Evolutionary conservation across 2,113 vertebrate genomes (phyloP).

Genomic region (Neoarius graeffei): DNA sequence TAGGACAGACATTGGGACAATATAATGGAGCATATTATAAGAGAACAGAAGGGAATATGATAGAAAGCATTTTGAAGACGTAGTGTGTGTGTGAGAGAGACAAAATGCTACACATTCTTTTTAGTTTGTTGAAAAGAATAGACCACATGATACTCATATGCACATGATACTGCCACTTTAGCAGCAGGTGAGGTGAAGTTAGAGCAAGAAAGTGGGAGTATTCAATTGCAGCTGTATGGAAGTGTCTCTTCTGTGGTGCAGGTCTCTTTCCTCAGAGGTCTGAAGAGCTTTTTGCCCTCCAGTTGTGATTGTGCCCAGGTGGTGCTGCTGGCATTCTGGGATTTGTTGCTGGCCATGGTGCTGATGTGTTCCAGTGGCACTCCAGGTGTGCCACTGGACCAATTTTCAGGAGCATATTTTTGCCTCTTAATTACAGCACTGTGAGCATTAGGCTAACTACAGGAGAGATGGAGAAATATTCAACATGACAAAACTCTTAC

Average conservation of each 20-base stretch:
- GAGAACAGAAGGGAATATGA: too few species aligned
- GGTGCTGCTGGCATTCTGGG: background rate
- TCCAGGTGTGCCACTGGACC: background rate
- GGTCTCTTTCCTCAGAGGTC: background rate
- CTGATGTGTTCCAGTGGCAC: background rate
- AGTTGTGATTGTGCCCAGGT: background rate
- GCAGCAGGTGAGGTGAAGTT: background rate
- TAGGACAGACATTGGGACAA: too few species aligned
- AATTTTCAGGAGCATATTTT: too few species aligned
- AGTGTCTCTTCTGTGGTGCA: background rate
- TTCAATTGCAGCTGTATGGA: background rate
- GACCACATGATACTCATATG: too few species aligned
- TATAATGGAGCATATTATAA: too few species aligned
- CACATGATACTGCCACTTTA: background rate
- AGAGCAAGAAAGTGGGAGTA: background rate
- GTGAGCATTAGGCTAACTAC: background rate
- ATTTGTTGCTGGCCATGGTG: slow-evolving; percentile 12
- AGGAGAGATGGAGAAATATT: background rate
- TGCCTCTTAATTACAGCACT: background rate
- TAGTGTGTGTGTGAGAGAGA: too few species aligned
- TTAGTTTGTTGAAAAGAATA: too few species aligned
- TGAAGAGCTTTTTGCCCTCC: background rate
- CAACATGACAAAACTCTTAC: too few species aligned
- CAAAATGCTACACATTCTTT: too few species aligned
- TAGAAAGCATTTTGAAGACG: too few species aligned